These are phyloP conservation scores for Platichthys flesus DNA, from an alignment of 2,113 vertebrate species.

Conservation along the genomic window DNA sequence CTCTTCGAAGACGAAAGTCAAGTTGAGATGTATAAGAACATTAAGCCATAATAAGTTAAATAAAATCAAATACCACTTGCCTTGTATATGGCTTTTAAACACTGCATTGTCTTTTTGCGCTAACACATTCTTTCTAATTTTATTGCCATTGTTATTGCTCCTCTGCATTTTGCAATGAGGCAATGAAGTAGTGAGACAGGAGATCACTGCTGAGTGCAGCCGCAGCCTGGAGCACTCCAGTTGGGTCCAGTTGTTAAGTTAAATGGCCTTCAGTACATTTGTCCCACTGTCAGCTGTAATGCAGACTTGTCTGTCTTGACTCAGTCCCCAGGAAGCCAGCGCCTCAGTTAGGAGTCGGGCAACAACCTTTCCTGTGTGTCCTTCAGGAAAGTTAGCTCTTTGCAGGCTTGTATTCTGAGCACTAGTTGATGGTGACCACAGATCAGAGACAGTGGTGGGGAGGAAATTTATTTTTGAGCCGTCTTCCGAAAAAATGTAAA, in stretches of 20 bases:
- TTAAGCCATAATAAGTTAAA: not conserved
- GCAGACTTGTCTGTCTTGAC: conserved; percentile 3
- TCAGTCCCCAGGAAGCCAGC: not conserved
- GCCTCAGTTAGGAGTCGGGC: conserved; percentile 12
- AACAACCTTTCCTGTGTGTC: conserved; percentile 3
- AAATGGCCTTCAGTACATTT: conserved; percentile 19
- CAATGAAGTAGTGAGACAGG: not conserved
- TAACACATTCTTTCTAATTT: not conserved
- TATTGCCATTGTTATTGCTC: conserved; percentile 10
- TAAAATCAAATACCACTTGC: not conserved
- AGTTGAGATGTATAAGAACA: conserved; percentile 9
- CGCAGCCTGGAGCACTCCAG: not conserved
- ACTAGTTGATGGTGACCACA: not conserved
- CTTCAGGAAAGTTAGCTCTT: not conserved
- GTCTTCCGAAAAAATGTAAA: not conserved
- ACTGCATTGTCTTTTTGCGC: not conserved
- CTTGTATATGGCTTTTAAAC: conserved; percentile 18
- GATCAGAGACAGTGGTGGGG: not conserved
- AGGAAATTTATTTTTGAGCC: not conserved
- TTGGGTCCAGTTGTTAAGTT: conserved; percentile 5
- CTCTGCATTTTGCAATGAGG: conserved; percentile 10
- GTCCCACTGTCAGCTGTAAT: conserved; percentile 23
- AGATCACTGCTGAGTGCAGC: conserved; percentile 10
- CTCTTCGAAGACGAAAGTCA: not conserved
- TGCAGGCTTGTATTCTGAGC: conserved; percentile 6